Evolutionary conservation across 2,113 vertebrate species (phyloP), one percentile per base, ranked within the genome.

Genomic region (Pollimyrus isidori): DNA sequence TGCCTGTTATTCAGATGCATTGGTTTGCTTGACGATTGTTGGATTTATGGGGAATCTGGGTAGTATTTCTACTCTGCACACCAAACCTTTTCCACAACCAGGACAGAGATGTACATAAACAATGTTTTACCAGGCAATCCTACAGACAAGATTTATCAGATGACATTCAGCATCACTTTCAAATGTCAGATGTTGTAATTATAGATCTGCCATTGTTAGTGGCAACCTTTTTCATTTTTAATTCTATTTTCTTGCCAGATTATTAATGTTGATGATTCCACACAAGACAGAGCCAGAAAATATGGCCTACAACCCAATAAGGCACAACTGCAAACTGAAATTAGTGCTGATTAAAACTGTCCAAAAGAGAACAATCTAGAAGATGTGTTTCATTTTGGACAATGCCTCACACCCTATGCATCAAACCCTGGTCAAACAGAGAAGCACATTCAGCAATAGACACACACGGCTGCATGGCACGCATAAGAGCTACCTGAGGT

Each of bases 151-250:
- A 80, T 21, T 39, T 35, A 42, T 19, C 35, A 49, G 83, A n/a
- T 86, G 83, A 50, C 46, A n/a, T 50, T 50, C 11, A 15, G 45
- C 83, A 7, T 46, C 21, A 49, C 45, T 85, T 85, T 49, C 48
- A 49, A 85, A 85, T 49, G 45, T 30, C 48, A 49, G 83, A 80
- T 50, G 23, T 50, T 3, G 45, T 49, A 85, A 85, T 85, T 85
- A 46, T 85, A 26, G 39, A 85, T 85, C 83, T 85, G 48, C 46
- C 42, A 85, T 48, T 85, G 83, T 85, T 84, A 48, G 42, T 84
- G 42, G 21, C 49, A 73, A 84, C 42, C 83, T 49, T 46, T 85
- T 85, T 85, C 26, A 26, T 85, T 49, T 84, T n/a, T 42, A 15
- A 76, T 76, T 39, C 7, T 4, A 76, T 76, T 39, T 42, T 76